These are phyloP conservation scores for Holothuria glaberrima DNA, from an alignment of 35 echinoderm and acorn worm species.

Conservation along the genomic window DNA sequence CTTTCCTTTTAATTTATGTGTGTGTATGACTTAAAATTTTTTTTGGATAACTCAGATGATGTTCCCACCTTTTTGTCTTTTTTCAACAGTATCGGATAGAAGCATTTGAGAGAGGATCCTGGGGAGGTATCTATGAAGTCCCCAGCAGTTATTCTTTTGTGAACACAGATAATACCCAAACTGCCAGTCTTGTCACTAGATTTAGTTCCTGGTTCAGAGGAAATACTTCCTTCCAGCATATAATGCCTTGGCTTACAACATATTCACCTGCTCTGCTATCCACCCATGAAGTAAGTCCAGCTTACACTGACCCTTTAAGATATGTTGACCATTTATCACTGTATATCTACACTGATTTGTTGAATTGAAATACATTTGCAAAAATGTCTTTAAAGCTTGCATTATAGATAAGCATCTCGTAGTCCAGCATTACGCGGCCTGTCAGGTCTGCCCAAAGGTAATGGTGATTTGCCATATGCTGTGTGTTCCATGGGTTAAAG, in stretches of 20 bases:
- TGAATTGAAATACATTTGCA: too few relatives aligned
- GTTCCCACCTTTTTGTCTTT: conserved; percentile 8
- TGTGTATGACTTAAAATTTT: too few relatives aligned
- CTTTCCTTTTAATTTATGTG: too few relatives aligned
- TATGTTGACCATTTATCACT: too few relatives aligned
- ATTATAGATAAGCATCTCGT: too few relatives aligned
- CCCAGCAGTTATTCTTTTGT: conserved; percentile 61
- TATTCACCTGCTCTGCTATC: conserved; percentile 45
- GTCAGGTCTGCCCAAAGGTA: too few relatives aligned
- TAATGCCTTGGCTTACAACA: conserved; percentile 71
- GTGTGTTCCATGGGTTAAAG: too few relatives aligned
- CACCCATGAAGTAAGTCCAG: conserved; percentile 37
- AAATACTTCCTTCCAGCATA: conserved; percentile 65
- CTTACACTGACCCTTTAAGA: too few relatives aligned
- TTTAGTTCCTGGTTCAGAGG: conserved; percentile 63
- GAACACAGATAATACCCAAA: conserved; percentile 20
- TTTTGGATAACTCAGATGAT: not conserved
- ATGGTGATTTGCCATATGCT: too few relatives aligned
- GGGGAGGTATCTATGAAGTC: conserved; percentile 81
- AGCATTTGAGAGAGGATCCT: conserved; percentile 60
- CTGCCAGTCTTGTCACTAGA: conserved; percentile 62
- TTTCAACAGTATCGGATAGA: conserved; percentile 80
- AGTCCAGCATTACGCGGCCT: too few relatives aligned
- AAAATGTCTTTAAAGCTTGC: too few relatives aligned
- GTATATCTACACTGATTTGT: too few relatives aligned